phyloP scores from a whole-genome alignment of 2,888 invertebrate species.

The Rhagonycha fulva region DNA sequence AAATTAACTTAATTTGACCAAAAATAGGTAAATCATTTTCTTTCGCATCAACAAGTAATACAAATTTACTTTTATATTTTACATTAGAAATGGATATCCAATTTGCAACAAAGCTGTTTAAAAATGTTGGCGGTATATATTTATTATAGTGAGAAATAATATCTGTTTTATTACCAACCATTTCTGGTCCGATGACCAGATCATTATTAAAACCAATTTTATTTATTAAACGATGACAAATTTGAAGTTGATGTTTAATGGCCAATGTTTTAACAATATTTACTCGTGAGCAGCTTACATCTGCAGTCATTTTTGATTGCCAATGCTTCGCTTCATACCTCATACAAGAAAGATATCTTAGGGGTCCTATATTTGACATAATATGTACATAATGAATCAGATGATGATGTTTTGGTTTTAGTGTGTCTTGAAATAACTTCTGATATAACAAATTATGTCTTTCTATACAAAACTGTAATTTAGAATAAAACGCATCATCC shows the following conservation, averaged over 20 bases:
- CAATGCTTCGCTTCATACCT: slow-evolving; percentile 37
- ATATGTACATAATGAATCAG: slow-evolving; percentile 36
- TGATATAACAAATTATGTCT: slow-evolving; percentile 27
- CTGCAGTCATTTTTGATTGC: slow-evolving; percentile 28
- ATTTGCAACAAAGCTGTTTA: neutral
- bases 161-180: neutral
- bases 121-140: neutral
- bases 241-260: neutral
- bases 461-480: slow-evolving; percentile 22
- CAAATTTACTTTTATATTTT: neutral
- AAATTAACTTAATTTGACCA: neutral
- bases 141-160: neutral
- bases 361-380: slow-evolving; percentile 31
- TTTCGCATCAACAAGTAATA: neutral
- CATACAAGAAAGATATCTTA: slow-evolving; percentile 32
- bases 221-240: neutral
- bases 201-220: neutral
- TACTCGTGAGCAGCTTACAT: neutral
- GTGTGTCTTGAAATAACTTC: slow-evolving; percentile 29
- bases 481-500: neutral
- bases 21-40: neutral
- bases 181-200: neutral
- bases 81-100: neutral
- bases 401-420: slow-evolving; percentile 39
- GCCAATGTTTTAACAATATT: neutral